A percentile compares a stretch with the other conserved stretches of the same genome.
Evolutionary conservation across 2,113 vertebrate species (phyloP).

Genomic region (Cyprinus carpio): DNA sequence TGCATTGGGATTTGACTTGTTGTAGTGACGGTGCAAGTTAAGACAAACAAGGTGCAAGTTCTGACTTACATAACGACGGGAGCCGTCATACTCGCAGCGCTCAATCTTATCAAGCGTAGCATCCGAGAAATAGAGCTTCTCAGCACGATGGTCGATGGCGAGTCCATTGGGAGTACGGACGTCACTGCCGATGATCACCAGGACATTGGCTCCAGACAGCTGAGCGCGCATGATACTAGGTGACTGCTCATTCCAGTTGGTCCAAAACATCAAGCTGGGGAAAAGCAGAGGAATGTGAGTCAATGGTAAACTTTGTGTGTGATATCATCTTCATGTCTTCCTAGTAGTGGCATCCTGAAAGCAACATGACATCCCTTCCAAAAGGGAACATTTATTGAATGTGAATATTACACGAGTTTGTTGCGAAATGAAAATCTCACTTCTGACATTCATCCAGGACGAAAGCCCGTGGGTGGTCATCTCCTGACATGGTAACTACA

Average conservation of each 20-base stretch:
- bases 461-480: constrained; percentile 93
- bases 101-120: constrained; percentile 98
- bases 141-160: constrained; percentile 93
- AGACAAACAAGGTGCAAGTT: neutral
- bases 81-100: constrained; percentile 95
- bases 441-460: constrained; percentile 94
- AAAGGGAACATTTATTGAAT: neutral
- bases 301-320: neutral
- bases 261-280: constrained; percentile 94
- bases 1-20: neutral
- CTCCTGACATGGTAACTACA: constrained; percentile 95
- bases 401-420: neutral
- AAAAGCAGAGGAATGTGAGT: neutral
- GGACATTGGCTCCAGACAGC: constrained; percentile 84
- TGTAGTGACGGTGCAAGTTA: neutral
- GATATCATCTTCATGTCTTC: neutral
- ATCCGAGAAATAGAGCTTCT: constrained; percentile 97
- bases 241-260: constrained; percentile 98
- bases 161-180: constrained; percentile 94
- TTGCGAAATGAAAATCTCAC: constrained; percentile 69
- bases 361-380: neutral
- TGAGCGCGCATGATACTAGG: constrained; percentile 98
- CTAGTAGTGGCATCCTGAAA: neutral
- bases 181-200: constrained; percentile 92
- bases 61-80: constrained; percentile 85